Evolutionary conservation across 2,113 vertebrate genomes (phyloP).

Genomic region (Struthidea cinerea): DNA sequence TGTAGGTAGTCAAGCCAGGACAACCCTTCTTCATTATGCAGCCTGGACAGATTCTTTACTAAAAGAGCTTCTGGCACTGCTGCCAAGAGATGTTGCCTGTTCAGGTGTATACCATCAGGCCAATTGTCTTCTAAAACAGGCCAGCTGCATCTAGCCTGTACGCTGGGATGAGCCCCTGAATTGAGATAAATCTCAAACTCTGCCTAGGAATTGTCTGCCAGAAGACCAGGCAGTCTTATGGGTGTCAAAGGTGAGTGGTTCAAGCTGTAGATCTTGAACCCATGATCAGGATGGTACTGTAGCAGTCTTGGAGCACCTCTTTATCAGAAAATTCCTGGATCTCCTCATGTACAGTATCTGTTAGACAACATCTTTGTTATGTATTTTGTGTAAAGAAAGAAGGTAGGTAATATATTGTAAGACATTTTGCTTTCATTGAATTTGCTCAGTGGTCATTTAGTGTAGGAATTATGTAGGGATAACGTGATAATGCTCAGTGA

Average conservation of each 20-base stretch:
- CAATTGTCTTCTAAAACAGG: not conserved
- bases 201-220: not conserved
- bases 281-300: not conserved
- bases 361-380: not conserved
- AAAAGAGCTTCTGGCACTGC: not conserved
- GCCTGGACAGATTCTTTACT: not conserved
- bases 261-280: not conserved
- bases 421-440: not conserved
- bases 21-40: not conserved
- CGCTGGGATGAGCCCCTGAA: not conserved
- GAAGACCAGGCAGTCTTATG: not conserved
- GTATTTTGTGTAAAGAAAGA: not conserved
- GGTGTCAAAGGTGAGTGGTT: accelerated
- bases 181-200: not conserved
- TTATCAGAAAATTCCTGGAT: not conserved
- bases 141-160: not conserved
- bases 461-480: not conserved
- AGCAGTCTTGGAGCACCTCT: not conserved
- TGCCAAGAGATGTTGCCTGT: not conserved
- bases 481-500: not conserved
- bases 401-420: not conserved
- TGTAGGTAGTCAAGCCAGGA: not conserved
- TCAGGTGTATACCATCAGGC: not conserved
- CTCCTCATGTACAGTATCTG: not conserved
- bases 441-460: not conserved